A percentile compares a stretch with the other conserved stretches of the same genome.
These are phyloP conservation scores for Galleria mellonella DNA, from an alignment of 1,140 invertebrate genomes.

Conservation along the genomic window DNA sequence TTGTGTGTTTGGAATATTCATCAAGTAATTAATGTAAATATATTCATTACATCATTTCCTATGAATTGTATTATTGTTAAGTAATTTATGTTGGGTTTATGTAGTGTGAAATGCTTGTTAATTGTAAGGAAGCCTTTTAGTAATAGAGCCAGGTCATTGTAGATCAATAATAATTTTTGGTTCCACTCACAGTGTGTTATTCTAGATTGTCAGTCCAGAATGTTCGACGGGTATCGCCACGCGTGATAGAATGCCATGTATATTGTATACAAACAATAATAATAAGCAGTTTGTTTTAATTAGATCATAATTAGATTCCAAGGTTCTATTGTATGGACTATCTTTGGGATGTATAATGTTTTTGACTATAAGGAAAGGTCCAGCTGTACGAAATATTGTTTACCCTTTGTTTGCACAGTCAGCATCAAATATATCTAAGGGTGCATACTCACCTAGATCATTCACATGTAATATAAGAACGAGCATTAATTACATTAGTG, in stretches of 20 bases:
- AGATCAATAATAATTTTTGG: no score
- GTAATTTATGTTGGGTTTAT: slow-evolving; percentile 52
- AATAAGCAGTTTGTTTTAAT: slow-evolving; percentile 4
- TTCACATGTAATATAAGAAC: no score
- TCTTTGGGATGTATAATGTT: no score
- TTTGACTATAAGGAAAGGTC: no score
- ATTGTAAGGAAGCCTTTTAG: slow-evolving; percentile 21
- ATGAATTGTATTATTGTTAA: slow-evolving; percentile 10
- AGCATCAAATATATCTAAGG: no score
- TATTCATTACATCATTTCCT: slow-evolving; percentile 13
- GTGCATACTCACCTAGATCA: no score
- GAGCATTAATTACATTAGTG: no score
- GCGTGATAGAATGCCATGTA: slow-evolving; percentile 3
- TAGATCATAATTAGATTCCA: not conserved
- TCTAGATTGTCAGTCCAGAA: not conserved
- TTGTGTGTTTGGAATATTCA: slow-evolving; percentile 7
- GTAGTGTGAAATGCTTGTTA: slow-evolving; percentile 30
- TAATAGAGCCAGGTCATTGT: no score
- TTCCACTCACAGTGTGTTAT: no score
- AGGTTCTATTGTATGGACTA: no score
- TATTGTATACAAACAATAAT: slow-evolving; percentile 2
- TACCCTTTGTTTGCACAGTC: no score
- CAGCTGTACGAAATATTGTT: no score
- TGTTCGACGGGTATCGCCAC: not conserved
- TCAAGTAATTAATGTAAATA: slow-evolving; percentile 39